Conservation (phyloP, 2,888 invertebrate species). For the Pegoplata infirma region DNA sequence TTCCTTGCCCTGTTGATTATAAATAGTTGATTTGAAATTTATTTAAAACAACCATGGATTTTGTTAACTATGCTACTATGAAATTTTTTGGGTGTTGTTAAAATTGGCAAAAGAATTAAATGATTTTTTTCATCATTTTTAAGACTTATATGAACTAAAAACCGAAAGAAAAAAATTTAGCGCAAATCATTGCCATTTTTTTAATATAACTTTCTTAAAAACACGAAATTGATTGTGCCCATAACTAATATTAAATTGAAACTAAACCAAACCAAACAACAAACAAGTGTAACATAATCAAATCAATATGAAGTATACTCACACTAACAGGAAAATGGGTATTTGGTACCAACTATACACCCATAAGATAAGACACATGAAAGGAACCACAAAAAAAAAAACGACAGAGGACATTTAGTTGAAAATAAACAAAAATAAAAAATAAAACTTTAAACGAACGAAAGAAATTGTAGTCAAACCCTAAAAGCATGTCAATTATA, state of each 20-base stretch:
- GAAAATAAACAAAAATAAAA: neutral
- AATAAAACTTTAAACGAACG: constrained; percentile 18
- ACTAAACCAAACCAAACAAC: constrained; percentile 41
- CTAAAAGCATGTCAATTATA: constrained; percentile 65
- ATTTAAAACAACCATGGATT: too few relatives aligned
- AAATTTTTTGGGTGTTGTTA: too few relatives aligned
- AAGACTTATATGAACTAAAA: too few relatives aligned
- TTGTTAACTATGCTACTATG: too few relatives aligned
- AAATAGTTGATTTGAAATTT: too few relatives aligned
- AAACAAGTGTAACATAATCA: constrained; percentile 50
- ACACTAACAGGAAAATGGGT: constrained; percentile 11
- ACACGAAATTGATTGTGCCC: neutral
- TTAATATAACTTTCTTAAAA: too few relatives aligned
- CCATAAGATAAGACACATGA: neutral
- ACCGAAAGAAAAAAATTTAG: too few relatives aligned
- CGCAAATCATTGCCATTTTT: too few relatives aligned
- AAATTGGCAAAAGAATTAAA: too few relatives aligned
- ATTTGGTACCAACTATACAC: neutral
- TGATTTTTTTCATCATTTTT: too few relatives aligned
- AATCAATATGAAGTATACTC: constrained; percentile 48
- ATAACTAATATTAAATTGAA: constrained; percentile 20
- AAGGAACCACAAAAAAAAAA: constrained; percentile 11
- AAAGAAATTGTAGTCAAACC: constrained; percentile 39
- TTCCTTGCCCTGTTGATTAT: too few relatives aligned
- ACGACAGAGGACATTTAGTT: constrained; percentile 38